phyloP scores from a whole-genome alignment of 2,113 vertebrate genomes.

The Rhodinocichla rosea region DNA sequence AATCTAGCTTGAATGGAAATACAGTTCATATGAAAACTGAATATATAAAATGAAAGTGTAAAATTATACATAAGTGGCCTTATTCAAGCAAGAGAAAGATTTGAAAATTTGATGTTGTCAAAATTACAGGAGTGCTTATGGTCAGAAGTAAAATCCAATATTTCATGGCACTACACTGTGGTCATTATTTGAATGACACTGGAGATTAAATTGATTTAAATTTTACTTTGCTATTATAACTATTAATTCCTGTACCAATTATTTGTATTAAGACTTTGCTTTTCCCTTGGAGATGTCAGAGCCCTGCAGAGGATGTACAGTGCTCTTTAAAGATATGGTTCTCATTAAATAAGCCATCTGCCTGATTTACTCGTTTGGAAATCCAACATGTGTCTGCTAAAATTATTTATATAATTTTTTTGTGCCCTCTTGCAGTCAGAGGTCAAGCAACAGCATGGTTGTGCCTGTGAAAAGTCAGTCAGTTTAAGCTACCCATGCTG shows the following conservation, averaged over 20 bases:
- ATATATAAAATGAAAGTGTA: not conserved
- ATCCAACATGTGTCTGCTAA: not conserved
- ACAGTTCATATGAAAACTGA: not conserved
- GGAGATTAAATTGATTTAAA: not conserved
- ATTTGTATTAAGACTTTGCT: not conserved
- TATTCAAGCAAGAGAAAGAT: not conserved
- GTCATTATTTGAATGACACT: not conserved
- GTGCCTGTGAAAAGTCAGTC: not conserved
- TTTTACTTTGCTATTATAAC: not conserved
- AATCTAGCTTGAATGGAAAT: not conserved
- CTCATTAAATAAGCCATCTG: not conserved
- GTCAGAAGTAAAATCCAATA: not conserved
- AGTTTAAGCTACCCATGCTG: not conserved
- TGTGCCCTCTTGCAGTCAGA: not conserved
- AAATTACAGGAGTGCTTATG: not conserved
- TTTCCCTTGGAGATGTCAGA: not conserved
- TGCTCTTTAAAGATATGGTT: not conserved
- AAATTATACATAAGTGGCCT: not conserved
- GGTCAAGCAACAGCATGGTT: not conserved
- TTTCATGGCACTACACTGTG: not conserved
- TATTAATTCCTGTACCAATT: not conserved
- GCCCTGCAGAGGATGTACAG: not conserved
- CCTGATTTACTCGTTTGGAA: not conserved
- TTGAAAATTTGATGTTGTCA: not conserved
- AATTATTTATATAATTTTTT: not conserved